Percentiles rank a stretch among this genome's conserved stretches.
These are phyloP conservation scores for Balanococcus diminutus DNA, from an alignment of 2,888 invertebrate genomes.

Conservation along the genomic window DNA sequence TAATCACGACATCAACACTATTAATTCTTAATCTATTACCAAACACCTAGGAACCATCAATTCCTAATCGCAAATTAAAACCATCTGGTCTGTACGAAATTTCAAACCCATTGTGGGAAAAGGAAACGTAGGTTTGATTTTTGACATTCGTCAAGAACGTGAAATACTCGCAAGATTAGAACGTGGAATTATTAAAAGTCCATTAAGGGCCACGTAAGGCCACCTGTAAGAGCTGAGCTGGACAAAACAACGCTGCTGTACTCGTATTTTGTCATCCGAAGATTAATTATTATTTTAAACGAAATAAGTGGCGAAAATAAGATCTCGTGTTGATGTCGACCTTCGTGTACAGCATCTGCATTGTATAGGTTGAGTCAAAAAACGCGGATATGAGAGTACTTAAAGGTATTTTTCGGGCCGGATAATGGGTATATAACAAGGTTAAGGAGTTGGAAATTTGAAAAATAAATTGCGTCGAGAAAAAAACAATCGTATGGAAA, in stretches of 20 bases:
- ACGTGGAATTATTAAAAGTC: background rate
- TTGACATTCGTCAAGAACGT: background rate
- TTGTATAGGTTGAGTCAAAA: background rate
- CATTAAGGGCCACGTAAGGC: background rate
- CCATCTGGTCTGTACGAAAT: background rate
- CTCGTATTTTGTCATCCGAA: background rate
- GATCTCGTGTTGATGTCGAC: background rate
- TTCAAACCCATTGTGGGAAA: background rate
- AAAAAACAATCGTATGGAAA: background rate
- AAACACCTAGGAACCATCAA: background rate
- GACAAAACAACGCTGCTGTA: background rate
- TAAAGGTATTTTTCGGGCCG: background rate
- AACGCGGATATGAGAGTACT: background rate
- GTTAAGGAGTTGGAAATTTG: background rate
- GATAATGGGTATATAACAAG: background rate
- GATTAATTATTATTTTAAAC: background rate
- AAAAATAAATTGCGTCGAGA: background rate
- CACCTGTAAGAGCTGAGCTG: background rate
- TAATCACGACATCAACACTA: background rate
- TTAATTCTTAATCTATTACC: background rate
- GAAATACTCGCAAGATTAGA: background rate
- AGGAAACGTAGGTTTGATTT: background rate
- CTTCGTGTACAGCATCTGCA: background rate
- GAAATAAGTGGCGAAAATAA: background rate
- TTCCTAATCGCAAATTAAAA: background rate